These are phyloP conservation scores for Percopsis transmontana DNA, from an alignment of 2,113 vertebrate species.

Conservation along the genomic window DNA sequence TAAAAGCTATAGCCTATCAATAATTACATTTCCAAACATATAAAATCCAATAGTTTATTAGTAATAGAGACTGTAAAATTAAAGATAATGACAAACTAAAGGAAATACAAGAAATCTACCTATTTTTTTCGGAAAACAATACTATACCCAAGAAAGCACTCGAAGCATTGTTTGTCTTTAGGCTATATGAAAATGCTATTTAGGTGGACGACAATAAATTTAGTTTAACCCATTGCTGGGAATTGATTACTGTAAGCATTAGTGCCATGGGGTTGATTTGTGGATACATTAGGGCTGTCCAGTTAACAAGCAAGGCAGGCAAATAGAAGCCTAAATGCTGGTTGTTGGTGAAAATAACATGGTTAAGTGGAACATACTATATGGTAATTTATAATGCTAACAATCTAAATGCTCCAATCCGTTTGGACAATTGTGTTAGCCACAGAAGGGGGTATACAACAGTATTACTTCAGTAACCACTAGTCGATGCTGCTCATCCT, in stretches of 20 bases:
- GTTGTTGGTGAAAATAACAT: conserved; percentile 61
- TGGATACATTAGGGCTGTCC: conserved; percentile 61
- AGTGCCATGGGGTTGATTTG: conserved; percentile 58
- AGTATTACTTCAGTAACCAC: not conserved
- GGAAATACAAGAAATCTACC: conserved; percentile 18
- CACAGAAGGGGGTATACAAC: not conserved
- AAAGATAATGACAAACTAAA: conserved; percentile 34
- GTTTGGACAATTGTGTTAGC: not conserved
- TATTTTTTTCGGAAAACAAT: no score
- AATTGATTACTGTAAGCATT: conserved; percentile 62
- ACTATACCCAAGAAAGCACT: no score
- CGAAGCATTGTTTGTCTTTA: conserved; percentile 30
- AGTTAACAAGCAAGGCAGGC: conserved; percentile 44
- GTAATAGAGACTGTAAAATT: conserved; percentile 10
- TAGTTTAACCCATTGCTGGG: conserved; percentile 40
- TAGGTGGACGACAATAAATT: conserved; percentile 43
- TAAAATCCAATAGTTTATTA: no score
- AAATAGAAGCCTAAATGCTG: conserved; percentile 55
- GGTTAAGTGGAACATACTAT: conserved; percentile 42
- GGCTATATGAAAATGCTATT: conserved; percentile 32
- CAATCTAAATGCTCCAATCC: not conserved
- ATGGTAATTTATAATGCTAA: not conserved
- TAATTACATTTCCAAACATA: no score
- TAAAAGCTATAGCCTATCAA: no score
- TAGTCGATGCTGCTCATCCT: conserved; percentile 9